Evolutionary conservation across 2,888 invertebrate species (phyloP), one percentile per base, ranked within the genome.

Genomic region (Timema podura): DNA sequence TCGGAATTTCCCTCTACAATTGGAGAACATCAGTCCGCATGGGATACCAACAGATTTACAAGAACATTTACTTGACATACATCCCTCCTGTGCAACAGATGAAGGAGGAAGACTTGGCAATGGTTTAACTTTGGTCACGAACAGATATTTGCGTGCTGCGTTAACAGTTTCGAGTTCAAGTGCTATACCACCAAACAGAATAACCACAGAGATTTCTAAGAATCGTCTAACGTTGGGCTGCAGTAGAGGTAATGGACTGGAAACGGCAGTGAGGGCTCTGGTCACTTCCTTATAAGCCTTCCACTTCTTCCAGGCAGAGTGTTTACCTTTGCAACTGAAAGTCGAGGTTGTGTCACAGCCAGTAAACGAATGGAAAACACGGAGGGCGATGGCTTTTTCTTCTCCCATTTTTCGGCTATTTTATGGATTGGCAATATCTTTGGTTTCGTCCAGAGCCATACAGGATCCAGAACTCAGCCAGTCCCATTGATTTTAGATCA

Each of bases 261-360:
- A 54, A 54, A 54, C 16, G 7, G 54, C 54, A 54, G 16, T 6
- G 54, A 54, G 16, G 5, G 54, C 54, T 5, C n/a, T 54, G 54
- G 54, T 54, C 16, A 54, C 54, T 54, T 54, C 5, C 16, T 54
- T 6, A 13, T 54, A 54, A 54, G 5, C 54, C n/a, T 54, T 54
- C 54, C 54, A 54, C 54, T n/a, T 2, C 54, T 54, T 54, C 54
- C 54, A 54, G n/a, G 7, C 54, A 54, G 54, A 54, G 54, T 15
- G 54, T 54, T 54, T 6, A 54, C 54, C 54, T 5, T 54, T 2
- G 54, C 54, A 8, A 54, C 11, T 54, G n/a, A 54, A 54, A 54
- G 54, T 54, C 16, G 54, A 54, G 54, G 16, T 16, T 54, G 54
- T 54, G 54, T 54, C 54, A 54, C 54, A 5, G 54, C 3, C 54